Percentiles rank a stretch among this genome's conserved stretches.
phyloP scores from a whole-genome alignment of 2,888 invertebrate species.

The Tetragonisca angustula region DNA sequence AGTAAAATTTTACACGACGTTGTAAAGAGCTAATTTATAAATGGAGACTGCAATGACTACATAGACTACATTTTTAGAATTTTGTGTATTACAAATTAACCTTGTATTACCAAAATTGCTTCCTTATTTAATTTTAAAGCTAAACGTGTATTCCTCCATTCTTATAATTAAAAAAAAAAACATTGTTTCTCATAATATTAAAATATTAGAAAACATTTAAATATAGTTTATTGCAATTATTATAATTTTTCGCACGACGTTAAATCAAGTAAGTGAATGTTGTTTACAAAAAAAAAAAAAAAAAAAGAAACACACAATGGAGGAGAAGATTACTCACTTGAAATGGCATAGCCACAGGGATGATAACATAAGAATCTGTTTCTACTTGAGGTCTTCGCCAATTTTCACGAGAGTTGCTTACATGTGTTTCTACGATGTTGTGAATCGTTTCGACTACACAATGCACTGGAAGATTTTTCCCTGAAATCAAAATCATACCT shows the following conservation, averaged over 20 bases:
- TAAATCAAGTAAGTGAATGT: neutral
- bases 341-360: slow-evolving; percentile 95
- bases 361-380: slow-evolving; percentile 98
- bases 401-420: slow-evolving; percentile 86
- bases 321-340: slow-evolving; percentile 79
- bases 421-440: slow-evolving; percentile 87
- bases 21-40: neutral
- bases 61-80: neutral
- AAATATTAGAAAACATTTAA: neutral
- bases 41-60: neutral
- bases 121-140: neutral
- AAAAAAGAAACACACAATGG: slow-evolving; percentile 1
- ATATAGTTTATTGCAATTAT: neutral
- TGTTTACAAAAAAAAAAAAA: slow-evolving; percentile 6
- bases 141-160: neutral
- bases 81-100: neutral
- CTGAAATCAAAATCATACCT: slow-evolving; percentile 83
- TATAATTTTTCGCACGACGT: no score
- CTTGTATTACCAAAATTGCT: neutral
- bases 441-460: slow-evolving; percentile 96
- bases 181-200: neutral
- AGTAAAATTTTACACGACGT: no score
- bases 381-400: slow-evolving; percentile 92
- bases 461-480: slow-evolving; percentile 95
- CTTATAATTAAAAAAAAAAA: neutral